A percentile compares a stretch with the other conserved stretches of the same genome.
phyloP scores from a whole-genome alignment of 92 coral and sea anemone genomes.

The Micromussa lordhowensis region DNA sequence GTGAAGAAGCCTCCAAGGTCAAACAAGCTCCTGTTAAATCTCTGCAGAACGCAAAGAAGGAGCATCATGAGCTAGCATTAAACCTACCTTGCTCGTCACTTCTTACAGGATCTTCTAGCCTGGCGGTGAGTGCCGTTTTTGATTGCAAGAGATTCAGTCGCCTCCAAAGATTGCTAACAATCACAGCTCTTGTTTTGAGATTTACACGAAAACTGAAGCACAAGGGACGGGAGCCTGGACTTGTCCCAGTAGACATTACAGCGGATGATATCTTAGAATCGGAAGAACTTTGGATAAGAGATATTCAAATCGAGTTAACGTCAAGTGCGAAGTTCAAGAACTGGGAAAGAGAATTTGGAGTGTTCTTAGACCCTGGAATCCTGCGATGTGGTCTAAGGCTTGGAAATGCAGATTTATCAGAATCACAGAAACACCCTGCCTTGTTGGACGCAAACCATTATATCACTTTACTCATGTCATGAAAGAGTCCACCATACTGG shows the following conservation, averaged over 20 bases:
- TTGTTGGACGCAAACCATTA: neutral
- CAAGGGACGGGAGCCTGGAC: neutral
- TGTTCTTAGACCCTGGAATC: constrained; percentile 45
- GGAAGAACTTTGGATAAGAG: neutral
- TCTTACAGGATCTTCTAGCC: neutral
- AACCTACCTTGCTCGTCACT: constrained; percentile 1
- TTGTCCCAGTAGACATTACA: neutral
- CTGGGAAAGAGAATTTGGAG: constrained; percentile 59
- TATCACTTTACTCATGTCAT: too few relatives aligned
- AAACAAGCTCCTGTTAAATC: neutral
- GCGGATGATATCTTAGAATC: neutral
- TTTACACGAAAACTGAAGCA: constrained; percentile 4
- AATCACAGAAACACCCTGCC: neutral
- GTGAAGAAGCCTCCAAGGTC: too few relatives aligned
- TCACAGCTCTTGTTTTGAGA: constrained; percentile 15
- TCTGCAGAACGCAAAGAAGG: neutral
- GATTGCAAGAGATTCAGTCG: too few relatives aligned
- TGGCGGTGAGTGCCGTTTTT: too few relatives aligned
- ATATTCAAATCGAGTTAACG: neutral
- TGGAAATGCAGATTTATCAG: constrained; percentile 7
- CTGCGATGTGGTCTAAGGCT: constrained; percentile 48
- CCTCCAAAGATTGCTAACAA: neutral
- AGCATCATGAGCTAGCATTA: neutral
- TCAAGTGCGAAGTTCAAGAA: neutral
- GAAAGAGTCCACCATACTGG: too few relatives aligned